A percentile compares a stretch with the other conserved stretches of the same genome.
phyloP scores from a whole-genome alignment of 2,113 vertebrate genomes.

The Xiphorhynchus elegans region DNA sequence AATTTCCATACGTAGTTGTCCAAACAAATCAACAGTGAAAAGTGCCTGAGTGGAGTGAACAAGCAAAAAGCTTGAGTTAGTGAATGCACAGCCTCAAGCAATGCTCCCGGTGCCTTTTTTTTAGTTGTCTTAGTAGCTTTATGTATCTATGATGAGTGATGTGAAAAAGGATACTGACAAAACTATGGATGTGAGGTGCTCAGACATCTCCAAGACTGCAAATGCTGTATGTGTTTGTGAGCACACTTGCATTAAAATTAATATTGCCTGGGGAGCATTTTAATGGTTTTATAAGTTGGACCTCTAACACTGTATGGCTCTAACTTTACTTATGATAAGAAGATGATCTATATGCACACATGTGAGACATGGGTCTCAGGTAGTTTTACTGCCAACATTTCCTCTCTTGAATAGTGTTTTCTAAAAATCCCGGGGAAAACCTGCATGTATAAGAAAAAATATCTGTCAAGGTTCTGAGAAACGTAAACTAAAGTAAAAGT shows the following conservation, averaged over 20 bases:
- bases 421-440: background rate
- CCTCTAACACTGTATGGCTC: background rate
- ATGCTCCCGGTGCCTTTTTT: background rate
- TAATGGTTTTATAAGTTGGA: background rate
- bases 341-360: rapidly evolving
- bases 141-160: background rate
- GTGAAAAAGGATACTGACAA: background rate
- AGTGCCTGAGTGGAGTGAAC: background rate
- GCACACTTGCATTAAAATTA: background rate
- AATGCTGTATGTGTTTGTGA: background rate
- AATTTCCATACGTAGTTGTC: background rate
- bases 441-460: background rate
- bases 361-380: background rate
- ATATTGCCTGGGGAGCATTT: background rate
- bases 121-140: background rate
- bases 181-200: background rate
- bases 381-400: background rate
- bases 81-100: constrained; percentile 12
- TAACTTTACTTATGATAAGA: background rate
- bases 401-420: background rate
- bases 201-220: background rate
- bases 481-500: background rate
- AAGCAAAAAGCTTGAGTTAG: background rate
- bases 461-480: background rate
- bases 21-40: background rate